phyloP scores from a whole-genome alignment of 2,888 invertebrate species.

The Sipunculus nudus region DNA sequence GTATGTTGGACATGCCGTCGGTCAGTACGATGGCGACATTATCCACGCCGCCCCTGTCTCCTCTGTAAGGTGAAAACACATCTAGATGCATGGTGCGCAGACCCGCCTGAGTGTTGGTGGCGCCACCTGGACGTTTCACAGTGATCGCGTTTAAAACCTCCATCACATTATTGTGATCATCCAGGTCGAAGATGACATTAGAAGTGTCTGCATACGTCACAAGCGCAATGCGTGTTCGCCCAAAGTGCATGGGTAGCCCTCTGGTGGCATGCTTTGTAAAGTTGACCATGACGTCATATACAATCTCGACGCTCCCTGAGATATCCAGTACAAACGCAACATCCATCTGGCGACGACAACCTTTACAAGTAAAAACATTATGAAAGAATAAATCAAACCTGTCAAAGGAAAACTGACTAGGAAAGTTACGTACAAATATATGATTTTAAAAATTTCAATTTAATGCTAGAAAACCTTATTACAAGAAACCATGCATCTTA shows the following conservation, averaged over 20 bases:
- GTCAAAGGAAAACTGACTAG: no score
- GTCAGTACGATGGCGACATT: no score
- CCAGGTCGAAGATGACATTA: slow-evolving; percentile 54
- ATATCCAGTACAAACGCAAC: slow-evolving; percentile 56
- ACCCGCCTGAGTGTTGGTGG: slow-evolving; percentile 39
- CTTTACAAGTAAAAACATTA: no score
- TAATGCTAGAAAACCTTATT: no score
- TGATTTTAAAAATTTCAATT: no score
- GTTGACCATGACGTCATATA: slow-evolving; percentile 36
- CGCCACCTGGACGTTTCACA: slow-evolving; percentile 32
- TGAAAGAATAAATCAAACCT: no score
- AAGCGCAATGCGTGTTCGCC: slow-evolving; percentile 58
- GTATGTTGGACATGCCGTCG: no score
- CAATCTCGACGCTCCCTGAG: slow-evolving; percentile 49
- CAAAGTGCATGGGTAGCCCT: slow-evolving; percentile 58
- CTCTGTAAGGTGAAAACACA: slow-evolving; percentile 16
- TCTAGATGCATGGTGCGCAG: slow-evolving; percentile 14
- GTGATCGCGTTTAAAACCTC: slow-evolving; percentile 31
- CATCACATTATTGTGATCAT: slow-evolving; percentile 38
- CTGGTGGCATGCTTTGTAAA: slow-evolving; percentile 60
- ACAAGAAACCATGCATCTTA: no score
- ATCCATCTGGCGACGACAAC: slow-evolving; percentile 37
- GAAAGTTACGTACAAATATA: no score
- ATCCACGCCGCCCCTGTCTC: slow-evolving; percentile 17
- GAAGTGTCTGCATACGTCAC: slow-evolving; percentile 63